These are phyloP conservation scores for Dipodomys ordii DNA, from an alignment of 2,113 vertebrate genomes.

Conservation along the genomic window DNA sequence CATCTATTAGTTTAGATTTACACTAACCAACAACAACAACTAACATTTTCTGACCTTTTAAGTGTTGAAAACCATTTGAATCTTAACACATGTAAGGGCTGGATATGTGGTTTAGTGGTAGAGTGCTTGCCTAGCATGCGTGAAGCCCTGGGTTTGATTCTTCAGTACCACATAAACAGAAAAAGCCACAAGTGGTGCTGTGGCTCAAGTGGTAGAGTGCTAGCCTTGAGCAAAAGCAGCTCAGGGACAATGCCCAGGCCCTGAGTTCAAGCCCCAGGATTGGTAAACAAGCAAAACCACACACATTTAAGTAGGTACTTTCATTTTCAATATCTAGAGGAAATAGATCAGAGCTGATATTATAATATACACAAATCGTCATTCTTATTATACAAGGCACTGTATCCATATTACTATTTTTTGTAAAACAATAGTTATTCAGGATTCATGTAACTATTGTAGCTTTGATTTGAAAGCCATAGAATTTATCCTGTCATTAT, in stretches of 20 bases:
- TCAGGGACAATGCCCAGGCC: no score
- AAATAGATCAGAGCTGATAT: neutral
- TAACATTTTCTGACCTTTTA: constrained; percentile 22
- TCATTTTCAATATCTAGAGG: neutral
- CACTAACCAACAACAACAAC: neutral
- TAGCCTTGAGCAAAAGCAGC: no score
- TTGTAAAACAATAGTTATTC: neutral
- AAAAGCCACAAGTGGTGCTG: no score
- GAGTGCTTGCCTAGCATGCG: no score
- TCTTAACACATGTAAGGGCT: neutral
- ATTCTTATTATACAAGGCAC: neutral
- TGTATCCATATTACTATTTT: neutral
- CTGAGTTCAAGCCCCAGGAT: no score
- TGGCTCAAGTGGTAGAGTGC: no score
- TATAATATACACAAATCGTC: neutral
- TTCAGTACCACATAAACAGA: no score
- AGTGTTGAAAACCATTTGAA: neutral
- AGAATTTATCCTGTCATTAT: constrained; percentile 17
- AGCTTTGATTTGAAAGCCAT: neutral
- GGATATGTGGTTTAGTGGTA: no score
- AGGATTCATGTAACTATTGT: neutral
- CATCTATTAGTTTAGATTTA: neutral
- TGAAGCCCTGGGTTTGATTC: no score
- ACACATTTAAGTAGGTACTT: neutral
- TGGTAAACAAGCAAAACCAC: no score